Evolutionary conservation across 2,113 vertebrate species (phyloP), one percentile per base, ranked within the genome.

Genomic region (Cephalopholis sonnerati): DNA sequence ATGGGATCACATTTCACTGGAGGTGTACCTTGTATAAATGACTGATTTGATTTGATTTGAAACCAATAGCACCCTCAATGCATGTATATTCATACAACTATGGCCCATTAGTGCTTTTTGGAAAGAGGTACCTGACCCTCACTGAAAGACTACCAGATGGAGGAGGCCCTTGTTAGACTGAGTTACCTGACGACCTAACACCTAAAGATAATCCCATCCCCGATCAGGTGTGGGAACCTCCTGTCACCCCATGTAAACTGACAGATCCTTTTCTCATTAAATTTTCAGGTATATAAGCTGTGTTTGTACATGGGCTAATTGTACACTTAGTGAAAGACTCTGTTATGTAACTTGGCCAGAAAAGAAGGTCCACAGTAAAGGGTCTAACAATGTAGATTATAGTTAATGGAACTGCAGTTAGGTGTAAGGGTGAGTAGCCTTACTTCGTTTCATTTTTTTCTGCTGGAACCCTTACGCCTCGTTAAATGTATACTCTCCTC

Each of bases 231-330:
- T 73, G 76, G 87, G 89, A 89, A 89, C 73, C 85, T 82, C 41
- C 51, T 67, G 74, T 79, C 67, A 79, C 77, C 85, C 50, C 57
- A 74, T 87, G 79, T 83, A 84, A 91, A n/a, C 62, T 67, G 64
- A 77, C 77, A 58, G 85, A 89, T 93, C 87, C 22, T 81, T 86
- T 92, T 89, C 78, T 24, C 88, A 91, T 92, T 89, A 91, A 91
- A 84, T 7, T 88, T 90, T 85, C 82, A 93, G 59, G 17, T 67
- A 82, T 81, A 84, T 86, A 86, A 91, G 63, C 53, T 92, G 82
- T 87, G 81, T 90, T 89, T 89, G 86, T 62, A 79, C 79, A 48
- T 83, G 39, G 75, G 80, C 87, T 90, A 87, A 88, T 85, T 70
- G 80, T 65, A 82, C 82, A 84, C 73, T 86, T 84, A 87, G 74